A percentile compares a stretch with the other conserved stretches of the same genome.
Evolutionary conservation across 2,888 invertebrate genomes (phyloP).

Genomic region (Cephonodes hylas): DNA sequence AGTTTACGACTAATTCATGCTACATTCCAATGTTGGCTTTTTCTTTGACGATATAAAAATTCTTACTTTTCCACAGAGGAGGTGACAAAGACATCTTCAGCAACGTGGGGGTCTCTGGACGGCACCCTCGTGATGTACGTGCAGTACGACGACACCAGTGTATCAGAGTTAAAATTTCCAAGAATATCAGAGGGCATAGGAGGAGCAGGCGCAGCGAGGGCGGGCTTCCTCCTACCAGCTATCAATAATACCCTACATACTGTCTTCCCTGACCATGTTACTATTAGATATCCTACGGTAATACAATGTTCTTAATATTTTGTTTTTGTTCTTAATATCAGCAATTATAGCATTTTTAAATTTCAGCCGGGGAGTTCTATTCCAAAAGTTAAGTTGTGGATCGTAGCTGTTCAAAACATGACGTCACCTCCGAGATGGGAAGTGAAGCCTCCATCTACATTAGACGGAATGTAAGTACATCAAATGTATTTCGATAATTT

Average conservation of each 20-base stretch:
- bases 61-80: slow-evolving; percentile 84
- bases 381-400: slow-evolving; percentile 91
- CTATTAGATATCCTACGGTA: slow-evolving; percentile 92
- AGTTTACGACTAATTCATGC: no score
- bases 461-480: slow-evolving; percentile 89
- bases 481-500: neutral
- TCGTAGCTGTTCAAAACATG: slow-evolving; percentile 87
- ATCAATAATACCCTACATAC: slow-evolving; percentile 75
- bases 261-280: slow-evolving; percentile 89
- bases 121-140: slow-evolving; percentile 92
- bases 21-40: no score
- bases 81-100: slow-evolving; percentile 89
- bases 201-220: slow-evolving; percentile 81
- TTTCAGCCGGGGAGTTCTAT: slow-evolving; percentile 91
- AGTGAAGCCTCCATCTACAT: slow-evolving; percentile 87
- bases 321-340: slow-evolving; percentile 14
- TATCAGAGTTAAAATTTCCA: slow-evolving; percentile 89
- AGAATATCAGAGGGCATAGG: slow-evolving; percentile 88
- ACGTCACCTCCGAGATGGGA: slow-evolving; percentile 83
- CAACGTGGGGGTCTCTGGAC: slow-evolving; percentile 92
- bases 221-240: slow-evolving; percentile 69
- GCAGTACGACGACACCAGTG: slow-evolving; percentile 91
- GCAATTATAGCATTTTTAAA: slow-evolving; percentile 12
- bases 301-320: slow-evolving; percentile 19
- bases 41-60: no score